Evolutionary conservation across 2,797 vertebrate species (phyloP).

Genomic region (Sardinella longiceps): DNA sequence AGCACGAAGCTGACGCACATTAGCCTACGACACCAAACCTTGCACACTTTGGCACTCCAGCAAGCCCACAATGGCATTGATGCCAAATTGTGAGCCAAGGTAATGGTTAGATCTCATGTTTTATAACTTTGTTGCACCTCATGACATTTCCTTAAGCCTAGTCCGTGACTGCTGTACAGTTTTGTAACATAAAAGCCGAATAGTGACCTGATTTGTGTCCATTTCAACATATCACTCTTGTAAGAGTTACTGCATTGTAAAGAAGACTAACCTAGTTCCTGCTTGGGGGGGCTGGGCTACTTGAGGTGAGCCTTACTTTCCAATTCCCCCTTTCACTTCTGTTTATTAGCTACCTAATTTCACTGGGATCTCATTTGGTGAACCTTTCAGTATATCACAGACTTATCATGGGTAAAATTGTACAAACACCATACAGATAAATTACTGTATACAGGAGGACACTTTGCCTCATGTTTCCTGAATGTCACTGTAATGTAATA

Average conservation of each 20-base stretch:
- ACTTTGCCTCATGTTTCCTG: neutral
- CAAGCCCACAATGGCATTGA: constrained; percentile 30
- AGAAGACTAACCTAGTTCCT: constrained; percentile 14
- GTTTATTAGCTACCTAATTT: neutral
- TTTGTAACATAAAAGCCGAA: neutral
- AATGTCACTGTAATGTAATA: neutral
- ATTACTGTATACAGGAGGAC: neutral
- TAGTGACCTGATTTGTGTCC: neutral
- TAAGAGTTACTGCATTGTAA: constrained; percentile 17
- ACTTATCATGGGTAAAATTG: neutral
- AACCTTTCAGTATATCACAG: neutral
- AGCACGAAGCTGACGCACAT: constrained; percentile 45
- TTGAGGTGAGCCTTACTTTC: constrained; percentile 40
- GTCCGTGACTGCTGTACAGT: neutral
- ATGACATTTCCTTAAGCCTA: neutral
- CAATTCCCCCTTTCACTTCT: neutral
- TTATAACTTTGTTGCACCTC: neutral
- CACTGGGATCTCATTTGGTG: neutral
- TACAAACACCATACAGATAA: neutral
- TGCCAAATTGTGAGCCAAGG: neutral
- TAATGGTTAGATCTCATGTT: neutral
- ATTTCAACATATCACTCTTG: constrained; percentile 18
- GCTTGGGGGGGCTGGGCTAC: constrained; percentile 23
- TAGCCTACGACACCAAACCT: constrained; percentile 5
- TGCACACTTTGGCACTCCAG: constrained; percentile 19